phyloP scores from a whole-genome alignment of 2,797 vertebrate genomes.

The Paedocypris micromegethes region DNA sequence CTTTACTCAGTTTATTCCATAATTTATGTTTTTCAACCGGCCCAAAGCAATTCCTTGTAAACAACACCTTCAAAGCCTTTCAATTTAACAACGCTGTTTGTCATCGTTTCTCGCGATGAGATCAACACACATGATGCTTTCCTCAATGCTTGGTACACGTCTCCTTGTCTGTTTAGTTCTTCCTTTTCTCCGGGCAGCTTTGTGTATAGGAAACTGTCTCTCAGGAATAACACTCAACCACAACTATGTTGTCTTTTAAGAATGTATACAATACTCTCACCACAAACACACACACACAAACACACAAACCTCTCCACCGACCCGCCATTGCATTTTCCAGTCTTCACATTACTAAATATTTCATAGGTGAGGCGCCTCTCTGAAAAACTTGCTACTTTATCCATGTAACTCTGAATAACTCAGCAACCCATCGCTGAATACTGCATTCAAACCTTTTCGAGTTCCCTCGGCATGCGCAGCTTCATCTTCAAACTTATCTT shows the following conservation, averaged over 20 bases:
- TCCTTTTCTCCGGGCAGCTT: slow-evolving; percentile 5
- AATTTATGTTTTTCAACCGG: too few relatives aligned
- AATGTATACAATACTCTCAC: slow-evolving; percentile 30
- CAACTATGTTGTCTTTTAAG: slow-evolving; percentile 35
- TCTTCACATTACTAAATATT: slow-evolving; percentile 34
- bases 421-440: slow-evolving; percentile 18
- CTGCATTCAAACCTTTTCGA: slow-evolving; percentile 26
- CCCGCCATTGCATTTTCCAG: slow-evolving; percentile 10
- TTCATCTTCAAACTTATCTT: slow-evolving; percentile 30
- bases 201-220: slow-evolving; percentile 36
- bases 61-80: too few relatives aligned
- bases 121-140: neutral
- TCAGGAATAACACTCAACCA: slow-evolving; percentile 24
- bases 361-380: slow-evolving; percentile 27
- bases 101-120: neutral
- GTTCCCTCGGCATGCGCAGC: slow-evolving; percentile 2
- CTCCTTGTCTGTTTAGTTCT: slow-evolving; percentile 16
- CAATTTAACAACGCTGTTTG: neutral
- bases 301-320: slow-evolving; percentile 17
- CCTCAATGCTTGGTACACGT: neutral
- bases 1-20: too few relatives aligned
- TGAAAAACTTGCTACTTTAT: slow-evolving; percentile 24
- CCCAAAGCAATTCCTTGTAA: too few relatives aligned
- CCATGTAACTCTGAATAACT: slow-evolving; percentile 25
- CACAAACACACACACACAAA: neutral